phyloP scores from a whole-genome alignment of 2,113 vertebrate species.

The Puma concolor region DNA sequence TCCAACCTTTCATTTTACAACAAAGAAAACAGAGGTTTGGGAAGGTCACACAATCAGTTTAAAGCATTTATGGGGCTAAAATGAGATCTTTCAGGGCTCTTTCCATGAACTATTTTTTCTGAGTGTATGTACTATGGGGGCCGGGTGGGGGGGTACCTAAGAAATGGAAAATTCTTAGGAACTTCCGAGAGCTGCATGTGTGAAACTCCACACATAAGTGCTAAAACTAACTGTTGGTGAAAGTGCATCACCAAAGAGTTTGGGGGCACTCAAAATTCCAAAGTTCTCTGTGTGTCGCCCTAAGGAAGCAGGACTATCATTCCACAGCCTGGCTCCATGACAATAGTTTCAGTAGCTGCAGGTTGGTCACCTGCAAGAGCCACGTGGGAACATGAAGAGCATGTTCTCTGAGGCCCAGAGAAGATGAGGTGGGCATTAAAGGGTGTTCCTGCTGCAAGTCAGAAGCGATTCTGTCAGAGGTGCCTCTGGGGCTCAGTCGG shows the following conservation, averaged over 20 bases:
- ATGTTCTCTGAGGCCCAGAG: neutral
- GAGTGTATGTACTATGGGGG: neutral
- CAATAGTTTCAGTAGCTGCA: neutral
- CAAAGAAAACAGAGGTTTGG: slow-evolving; percentile 57
- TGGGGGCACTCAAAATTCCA: neutral
- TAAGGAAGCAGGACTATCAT: neutral
- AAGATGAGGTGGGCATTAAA: fast-evolving
- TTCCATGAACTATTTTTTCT: neutral
- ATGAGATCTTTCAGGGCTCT: neutral
- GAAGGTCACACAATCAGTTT: slow-evolving; percentile 49
- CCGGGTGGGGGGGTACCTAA: neutral
- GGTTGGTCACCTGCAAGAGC: neutral
- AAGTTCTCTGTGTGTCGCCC: no score
- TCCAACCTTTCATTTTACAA: slow-evolving; percentile 68
- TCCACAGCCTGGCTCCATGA: neutral
- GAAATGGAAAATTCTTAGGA: neutral
- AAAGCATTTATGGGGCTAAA: slow-evolving; percentile 16
- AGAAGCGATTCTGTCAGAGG: neutral
- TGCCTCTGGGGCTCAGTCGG: no score
- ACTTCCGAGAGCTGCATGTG: neutral
- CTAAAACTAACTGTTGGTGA: neutral
- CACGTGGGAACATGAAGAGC: neutral
- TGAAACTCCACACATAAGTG: neutral
- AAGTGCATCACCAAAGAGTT: neutral
- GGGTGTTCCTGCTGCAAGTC: neutral